Conservation (phyloP, 2,888 invertebrate species). For the Drosophila bunnanda region DNA sequence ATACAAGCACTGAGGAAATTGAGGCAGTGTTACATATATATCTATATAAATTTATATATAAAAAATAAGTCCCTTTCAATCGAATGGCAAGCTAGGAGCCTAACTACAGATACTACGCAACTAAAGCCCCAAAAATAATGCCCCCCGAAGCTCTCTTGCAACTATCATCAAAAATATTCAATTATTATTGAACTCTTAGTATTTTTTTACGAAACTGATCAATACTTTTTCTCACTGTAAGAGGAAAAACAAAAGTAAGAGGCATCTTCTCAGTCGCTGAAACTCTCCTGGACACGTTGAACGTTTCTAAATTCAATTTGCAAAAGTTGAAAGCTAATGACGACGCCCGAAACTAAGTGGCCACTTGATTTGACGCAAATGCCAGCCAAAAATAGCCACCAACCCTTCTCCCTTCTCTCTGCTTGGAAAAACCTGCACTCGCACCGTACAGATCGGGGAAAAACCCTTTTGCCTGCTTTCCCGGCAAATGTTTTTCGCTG, state of each 20-base stretch:
- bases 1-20: constrained; percentile 4
- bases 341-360: constrained; percentile 58
- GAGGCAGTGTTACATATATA: background rate
- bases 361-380: constrained; percentile 58
- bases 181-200: background rate
- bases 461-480: constrained; percentile 6
- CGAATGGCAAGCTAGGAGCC: background rate
- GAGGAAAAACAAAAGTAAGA: background rate
- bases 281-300: constrained; percentile 45
- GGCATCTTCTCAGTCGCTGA: background rate
- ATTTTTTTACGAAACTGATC: background rate
- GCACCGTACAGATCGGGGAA: background rate
- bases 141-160: too few species aligned
- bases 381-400: constrained; percentile 21
- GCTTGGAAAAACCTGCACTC: background rate
- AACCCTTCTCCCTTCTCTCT: background rate
- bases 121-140: background rate
- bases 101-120: background rate
- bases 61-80: background rate
- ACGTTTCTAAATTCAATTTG: constrained; percentile 71
- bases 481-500: constrained; percentile 18
- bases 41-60: background rate
- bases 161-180: background rate
- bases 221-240: background rate
- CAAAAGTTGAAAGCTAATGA: constrained; percentile 73